Percentiles rank a stretch among this genome's conserved stretches.
Evolutionary conservation across 2,888 invertebrate species (phyloP).

Genomic region (Amphipoea oculea): DNA sequence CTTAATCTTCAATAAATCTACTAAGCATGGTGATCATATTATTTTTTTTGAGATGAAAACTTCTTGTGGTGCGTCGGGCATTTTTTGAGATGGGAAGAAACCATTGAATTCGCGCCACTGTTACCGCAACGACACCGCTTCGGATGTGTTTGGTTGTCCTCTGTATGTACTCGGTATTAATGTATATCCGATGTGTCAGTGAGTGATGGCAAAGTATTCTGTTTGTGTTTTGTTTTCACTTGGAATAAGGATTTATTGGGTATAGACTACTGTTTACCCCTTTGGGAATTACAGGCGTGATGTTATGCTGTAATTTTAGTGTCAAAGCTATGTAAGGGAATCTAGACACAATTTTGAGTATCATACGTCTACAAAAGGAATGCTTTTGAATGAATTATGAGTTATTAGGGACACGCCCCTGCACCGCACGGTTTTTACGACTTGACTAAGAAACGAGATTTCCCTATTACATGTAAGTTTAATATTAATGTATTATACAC

Average conservation of each 20-base stretch:
- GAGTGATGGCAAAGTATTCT: too few relatives aligned
- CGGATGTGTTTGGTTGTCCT: too few relatives aligned
- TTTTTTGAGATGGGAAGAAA: too few relatives aligned
- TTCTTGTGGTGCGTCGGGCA: too few relatives aligned
- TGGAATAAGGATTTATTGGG: not conserved
- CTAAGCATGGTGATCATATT: not conserved
- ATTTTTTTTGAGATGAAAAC: not conserved
- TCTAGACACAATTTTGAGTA: not conserved
- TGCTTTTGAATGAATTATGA: too few relatives aligned
- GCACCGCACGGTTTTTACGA: not conserved
- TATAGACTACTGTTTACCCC: not conserved
- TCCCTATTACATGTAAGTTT: not conserved
- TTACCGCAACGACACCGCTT: too few relatives aligned
- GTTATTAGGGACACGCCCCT: not conserved
- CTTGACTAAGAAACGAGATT: not conserved
- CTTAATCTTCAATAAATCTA: not conserved
- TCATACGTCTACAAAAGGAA: not conserved
- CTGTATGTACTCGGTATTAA: too few relatives aligned
- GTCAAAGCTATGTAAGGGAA: too few relatives aligned
- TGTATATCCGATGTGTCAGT: too few relatives aligned
- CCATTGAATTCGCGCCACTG: too few relatives aligned
- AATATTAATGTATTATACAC: not conserved
- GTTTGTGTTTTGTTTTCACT: not conserved
- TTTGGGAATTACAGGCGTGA: too few relatives aligned
- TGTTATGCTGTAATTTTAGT: too few relatives aligned